Evolutionary conservation across 2,888 invertebrate species (phyloP).

Genomic region (Leptopterna dolabrata): DNA sequence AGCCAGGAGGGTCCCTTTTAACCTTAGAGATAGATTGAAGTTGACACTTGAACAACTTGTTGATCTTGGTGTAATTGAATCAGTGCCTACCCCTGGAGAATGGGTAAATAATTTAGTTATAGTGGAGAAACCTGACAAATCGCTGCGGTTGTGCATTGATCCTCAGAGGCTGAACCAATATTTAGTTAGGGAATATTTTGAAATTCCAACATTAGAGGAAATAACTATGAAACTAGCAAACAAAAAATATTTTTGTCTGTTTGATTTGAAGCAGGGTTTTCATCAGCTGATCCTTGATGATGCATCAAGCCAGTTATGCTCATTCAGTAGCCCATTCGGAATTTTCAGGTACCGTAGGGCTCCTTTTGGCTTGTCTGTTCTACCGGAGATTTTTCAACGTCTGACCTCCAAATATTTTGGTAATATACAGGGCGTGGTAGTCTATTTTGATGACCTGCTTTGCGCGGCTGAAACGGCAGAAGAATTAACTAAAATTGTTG

Average conservation of each 20-base stretch:
- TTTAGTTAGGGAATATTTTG: conserved; percentile 50
- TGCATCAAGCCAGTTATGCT: neutral
- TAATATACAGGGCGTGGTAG: conserved; percentile 60
- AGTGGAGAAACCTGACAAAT: conserved; percentile 56
- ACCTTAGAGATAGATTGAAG: neutral
- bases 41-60: neutral
- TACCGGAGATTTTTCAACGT: conserved; percentile 61
- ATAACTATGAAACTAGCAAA: conserved; percentile 29
- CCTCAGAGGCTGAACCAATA: conserved; percentile 58
- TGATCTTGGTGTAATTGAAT: neutral
- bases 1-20: conserved; percentile 19
- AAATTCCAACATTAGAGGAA: conserved; percentile 55
- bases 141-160: conserved; percentile 58
- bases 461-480: conserved; percentile 60
- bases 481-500: conserved; percentile 60
- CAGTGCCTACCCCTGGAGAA: conserved; percentile 24
- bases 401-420: conserved; percentile 60
- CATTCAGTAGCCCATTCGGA: no score
- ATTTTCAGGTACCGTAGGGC: conserved; percentile 13
- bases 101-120: conserved; percentile 57
- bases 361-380: conserved; percentile 26
- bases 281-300: conserved; percentile 42
- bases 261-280: conserved; percentile 56
- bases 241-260: conserved; percentile 47
- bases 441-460: conserved; percentile 64